Evolutionary conservation across 2,888 invertebrate genomes (phyloP).

Genomic region (Plebejus melissa): DNA sequence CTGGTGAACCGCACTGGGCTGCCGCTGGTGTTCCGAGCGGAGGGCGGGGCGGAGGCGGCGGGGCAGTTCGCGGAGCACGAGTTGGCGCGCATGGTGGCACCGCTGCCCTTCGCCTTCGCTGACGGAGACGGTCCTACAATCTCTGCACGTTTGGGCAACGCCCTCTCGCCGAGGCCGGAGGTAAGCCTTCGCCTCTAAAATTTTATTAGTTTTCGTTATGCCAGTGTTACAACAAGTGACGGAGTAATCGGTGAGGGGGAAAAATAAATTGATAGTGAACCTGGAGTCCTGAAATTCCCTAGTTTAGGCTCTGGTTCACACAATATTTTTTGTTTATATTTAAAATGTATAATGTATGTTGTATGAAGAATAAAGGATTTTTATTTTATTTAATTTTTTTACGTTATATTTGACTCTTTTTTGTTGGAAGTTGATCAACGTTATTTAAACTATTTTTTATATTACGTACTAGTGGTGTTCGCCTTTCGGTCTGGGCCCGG

Average conservation of each 20-base stretch:
- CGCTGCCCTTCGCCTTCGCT: slow-evolving; percentile 95
- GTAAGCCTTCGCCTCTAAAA: slow-evolving; percentile 37
- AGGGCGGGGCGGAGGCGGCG: slow-evolving; percentile 88
- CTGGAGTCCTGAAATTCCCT: too few relatives aligned
- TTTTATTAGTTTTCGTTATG: too few relatives aligned
- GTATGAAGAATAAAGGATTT: too few relatives aligned
- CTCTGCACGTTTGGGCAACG: slow-evolving; percentile 86
- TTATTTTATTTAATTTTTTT: too few relatives aligned
- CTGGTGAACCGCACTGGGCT: slow-evolving; percentile 97
- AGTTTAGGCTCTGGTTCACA: too few relatives aligned
- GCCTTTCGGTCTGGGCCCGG: slow-evolving; percentile 90
- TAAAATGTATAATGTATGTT: too few relatives aligned
- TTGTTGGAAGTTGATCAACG: too few relatives aligned
- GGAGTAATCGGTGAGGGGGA: too few relatives aligned
- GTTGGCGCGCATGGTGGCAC: slow-evolving; percentile 93
- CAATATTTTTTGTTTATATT: too few relatives aligned
- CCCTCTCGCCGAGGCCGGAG: slow-evolving; percentile 69
- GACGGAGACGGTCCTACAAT: slow-evolving; percentile 91
- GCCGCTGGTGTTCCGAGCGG: slow-evolving; percentile 96
- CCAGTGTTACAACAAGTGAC: too few relatives aligned
- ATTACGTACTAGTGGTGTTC: slow-evolving; percentile 86
- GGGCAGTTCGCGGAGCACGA: slow-evolving; percentile 98
- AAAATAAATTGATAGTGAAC: too few relatives aligned
- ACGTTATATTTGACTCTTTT: too few relatives aligned
- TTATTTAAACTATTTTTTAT: background rate